Evolutionary conservation across 2,888 invertebrate genomes (phyloP), one percentile per base, ranked within the genome.

Genomic region (Netelia melanura): DNA sequence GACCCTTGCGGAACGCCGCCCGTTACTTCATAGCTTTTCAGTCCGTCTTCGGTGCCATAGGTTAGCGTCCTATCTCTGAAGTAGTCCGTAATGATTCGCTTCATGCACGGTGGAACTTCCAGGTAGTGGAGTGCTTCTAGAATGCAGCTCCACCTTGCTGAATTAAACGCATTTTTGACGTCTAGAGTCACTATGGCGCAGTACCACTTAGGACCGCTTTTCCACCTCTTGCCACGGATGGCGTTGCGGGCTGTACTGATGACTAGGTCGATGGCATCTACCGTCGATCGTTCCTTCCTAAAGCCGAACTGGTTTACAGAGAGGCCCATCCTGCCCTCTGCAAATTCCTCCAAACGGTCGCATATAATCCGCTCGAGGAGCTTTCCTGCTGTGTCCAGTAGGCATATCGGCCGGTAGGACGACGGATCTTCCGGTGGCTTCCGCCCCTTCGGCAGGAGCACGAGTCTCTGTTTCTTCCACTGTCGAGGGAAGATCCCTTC

Each of bases 91-190:
- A 30, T 3, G 30, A 30, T 30, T 30, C 30, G 30, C 30, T 3
- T 30, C 30, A 30, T 3, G 30, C 1, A 30, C 3, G 30, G 3
- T 3, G 30, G 30, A 3, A 30, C 77, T 54, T 62, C 71, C 38
- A 68, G 11, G 52, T 83, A 68, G 23, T 65, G 76, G 14, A 64
- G 75, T 70, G 62, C 86, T 67, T 76, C 11, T 58, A 21, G 56
- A 14, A 84, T 74, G 11, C 84, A 56, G 1, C 67, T 74, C 72
- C 71, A 68, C 44, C 75, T 75, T 3, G 82, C 84, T 23, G 71
- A 78, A 48, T 81, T 80, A 25, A 81, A 89, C 9, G 87, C 88
- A 56, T 88, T 87, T 23, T 72, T 84, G 10, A 88, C 77, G 52
- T 87, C 17, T 17, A 86, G 71, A 6, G 77, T 58, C 10, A 72